Evolutionary conservation across 1,140 invertebrate species (phyloP).

Genomic region (Apis florea): DNA sequence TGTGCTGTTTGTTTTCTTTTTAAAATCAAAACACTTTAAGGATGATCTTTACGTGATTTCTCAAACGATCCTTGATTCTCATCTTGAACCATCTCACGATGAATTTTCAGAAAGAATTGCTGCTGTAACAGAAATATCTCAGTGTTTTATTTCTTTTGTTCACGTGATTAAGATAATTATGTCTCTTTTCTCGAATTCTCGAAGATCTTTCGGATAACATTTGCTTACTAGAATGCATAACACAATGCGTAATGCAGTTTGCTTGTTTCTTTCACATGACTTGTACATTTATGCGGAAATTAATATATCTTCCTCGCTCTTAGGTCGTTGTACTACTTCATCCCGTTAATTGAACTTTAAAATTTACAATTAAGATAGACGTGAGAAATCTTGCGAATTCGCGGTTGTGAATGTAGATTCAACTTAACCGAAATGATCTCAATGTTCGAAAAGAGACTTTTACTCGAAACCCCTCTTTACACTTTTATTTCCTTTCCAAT

Average conservation of each 20-base stretch:
- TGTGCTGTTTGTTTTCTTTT: too few species aligned
- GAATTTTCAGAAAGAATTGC: neutral
- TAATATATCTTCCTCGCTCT: neutral
- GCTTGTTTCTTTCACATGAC: conserved; percentile 3
- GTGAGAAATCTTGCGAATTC: conserved; percentile 4
- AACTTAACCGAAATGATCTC: too few species aligned
- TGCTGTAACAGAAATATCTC: too few species aligned
- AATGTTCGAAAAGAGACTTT: too few species aligned
- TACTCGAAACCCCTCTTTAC: too few species aligned
- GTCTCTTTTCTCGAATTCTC: neutral
- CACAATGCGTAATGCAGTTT: neutral
- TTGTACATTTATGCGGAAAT: conserved; percentile 11
- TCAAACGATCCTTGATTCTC: too few species aligned
- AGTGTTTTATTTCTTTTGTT: neutral
- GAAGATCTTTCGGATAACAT: neutral
- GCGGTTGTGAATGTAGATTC: neutral
- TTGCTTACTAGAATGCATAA: neutral
- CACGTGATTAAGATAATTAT: neutral
- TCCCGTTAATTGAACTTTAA: neutral
- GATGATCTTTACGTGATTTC: too few species aligned
- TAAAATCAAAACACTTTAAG: too few species aligned
- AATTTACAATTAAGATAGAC: neutral
- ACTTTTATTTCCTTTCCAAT: too few species aligned
- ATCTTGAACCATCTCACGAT: too few species aligned
- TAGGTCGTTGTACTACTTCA: neutral